phyloP scores from a whole-genome alignment of 1,140 invertebrate genomes.

The Amphibalanus amphitrite region DNA sequence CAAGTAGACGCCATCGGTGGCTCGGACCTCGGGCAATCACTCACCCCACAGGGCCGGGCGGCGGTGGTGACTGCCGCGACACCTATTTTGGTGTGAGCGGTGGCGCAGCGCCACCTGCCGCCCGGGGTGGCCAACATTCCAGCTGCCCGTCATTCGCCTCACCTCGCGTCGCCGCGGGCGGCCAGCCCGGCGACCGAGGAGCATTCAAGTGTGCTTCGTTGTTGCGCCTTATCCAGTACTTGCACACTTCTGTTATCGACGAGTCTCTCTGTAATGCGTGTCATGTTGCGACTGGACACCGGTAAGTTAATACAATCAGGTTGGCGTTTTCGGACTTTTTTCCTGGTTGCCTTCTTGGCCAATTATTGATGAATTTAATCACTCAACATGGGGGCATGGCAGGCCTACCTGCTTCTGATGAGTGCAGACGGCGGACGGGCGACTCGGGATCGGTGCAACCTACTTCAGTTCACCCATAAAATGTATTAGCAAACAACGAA shows the following conservation, averaged over 20 bases:
- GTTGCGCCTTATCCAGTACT: neutral
- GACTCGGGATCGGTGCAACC: too few relatives aligned
- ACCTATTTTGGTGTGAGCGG: too few relatives aligned
- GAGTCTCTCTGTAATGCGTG: neutral
- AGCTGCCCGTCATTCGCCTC: neutral
- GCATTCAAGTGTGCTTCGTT: neutral
- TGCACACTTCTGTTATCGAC: neutral
- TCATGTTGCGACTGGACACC: neutral
- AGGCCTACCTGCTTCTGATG: too few relatives aligned
- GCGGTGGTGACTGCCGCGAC: too few relatives aligned
- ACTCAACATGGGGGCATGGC: too few relatives aligned
- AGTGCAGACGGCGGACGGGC: too few relatives aligned
- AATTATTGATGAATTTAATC: too few relatives aligned
- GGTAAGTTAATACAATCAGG: neutral
- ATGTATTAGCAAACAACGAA: too few relatives aligned
- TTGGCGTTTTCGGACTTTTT: neutral
- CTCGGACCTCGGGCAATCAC: too few relatives aligned
- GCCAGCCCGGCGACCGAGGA: neutral
- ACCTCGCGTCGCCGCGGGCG: too few relatives aligned
- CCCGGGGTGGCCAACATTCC: neutral
- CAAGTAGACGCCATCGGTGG: conserved; percentile 25
- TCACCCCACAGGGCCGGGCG: neutral
- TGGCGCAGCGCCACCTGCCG: neutral
- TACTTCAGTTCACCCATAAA: too few relatives aligned
- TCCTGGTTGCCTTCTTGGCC: too few relatives aligned